Evolutionary conservation across 2,797 vertebrate species (phyloP), one percentile per base, ranked within the genome.

Genomic region (Sebastes minor): DNA sequence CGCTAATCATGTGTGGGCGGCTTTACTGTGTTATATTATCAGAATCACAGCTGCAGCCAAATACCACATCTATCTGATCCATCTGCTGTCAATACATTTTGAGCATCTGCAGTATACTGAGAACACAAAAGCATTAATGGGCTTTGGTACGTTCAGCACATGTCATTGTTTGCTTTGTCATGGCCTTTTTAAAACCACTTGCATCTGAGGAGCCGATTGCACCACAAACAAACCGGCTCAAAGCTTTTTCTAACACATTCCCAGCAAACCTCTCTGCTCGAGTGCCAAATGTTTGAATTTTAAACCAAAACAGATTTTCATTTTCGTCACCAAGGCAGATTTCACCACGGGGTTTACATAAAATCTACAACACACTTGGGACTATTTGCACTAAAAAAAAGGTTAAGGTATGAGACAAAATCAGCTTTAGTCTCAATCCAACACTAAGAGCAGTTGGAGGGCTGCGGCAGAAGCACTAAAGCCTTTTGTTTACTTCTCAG

Each of bases 401-500:
- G 65, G 83, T 76, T 75, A 57, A 81, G 25, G 53, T 55, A 42
- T 5, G 5, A 22, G 28, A 35, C 23, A 32, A 63, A 83, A 84
- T 79, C 72, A 28, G 38, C 79, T 79, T 76, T 46, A 23, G 23
- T 80, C 65, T 81, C 66, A 76, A 67, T 73, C 63, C 81, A 74
- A 57, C 74, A 25, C 57, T 33, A 52, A 56, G 71, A 85, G 28
- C 70, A 67, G 63, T 67, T 20, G 60, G 56, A 23, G 12, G 32
- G 23, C 66, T 16, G 69, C n/a, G 22, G 35, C 49, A 46, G 59
- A 23, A 16, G 22, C 55, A 78, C 62, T 30, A 72, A 74, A 84
- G 82, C 65, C 57, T 52, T 60, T 69, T 82, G 74, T 84, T 80
- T 85, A 75, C 76, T 69, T 63, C 80, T 74, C 57, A 57, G 61